These are phyloP conservation scores for Trinectes maculatus DNA, from an alignment of 2,113 vertebrate genomes.

Conservation along the genomic window DNA sequence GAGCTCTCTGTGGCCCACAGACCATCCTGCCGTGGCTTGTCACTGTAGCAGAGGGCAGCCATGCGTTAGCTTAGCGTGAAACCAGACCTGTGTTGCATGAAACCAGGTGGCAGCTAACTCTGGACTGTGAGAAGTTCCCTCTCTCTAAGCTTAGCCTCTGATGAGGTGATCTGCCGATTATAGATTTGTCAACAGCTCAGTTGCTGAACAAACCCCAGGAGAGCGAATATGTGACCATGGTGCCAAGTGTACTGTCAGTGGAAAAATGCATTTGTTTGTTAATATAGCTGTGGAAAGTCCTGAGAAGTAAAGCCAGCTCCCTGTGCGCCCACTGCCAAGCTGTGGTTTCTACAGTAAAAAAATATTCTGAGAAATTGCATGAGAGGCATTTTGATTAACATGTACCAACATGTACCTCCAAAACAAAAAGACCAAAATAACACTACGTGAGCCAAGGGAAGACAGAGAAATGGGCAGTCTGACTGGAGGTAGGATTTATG, in stretches of 20 bases:
- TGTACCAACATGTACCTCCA: slow-evolving; percentile 67
- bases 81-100: slow-evolving; percentile 60
- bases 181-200: slow-evolving; percentile 72
- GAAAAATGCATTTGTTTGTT: slow-evolving; percentile 75
- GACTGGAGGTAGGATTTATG: slow-evolving; percentile 14
- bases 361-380: slow-evolving; percentile 62
- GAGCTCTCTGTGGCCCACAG: slow-evolving; percentile 32
- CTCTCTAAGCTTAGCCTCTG: slow-evolving; percentile 45
- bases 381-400: slow-evolving; percentile 72
- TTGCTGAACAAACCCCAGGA: slow-evolving; percentile 66
- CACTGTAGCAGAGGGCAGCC: slow-evolving; percentile 28
- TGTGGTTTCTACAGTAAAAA: slow-evolving; percentile 63
- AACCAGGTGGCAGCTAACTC: slow-evolving; percentile 75
- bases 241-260: slow-evolving; percentile 61
- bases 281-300: slow-evolving; percentile 72
- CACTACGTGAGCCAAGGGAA: slow-evolving; percentile 30
- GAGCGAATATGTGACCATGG: slow-evolving; percentile 35
- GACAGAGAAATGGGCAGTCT: background rate
- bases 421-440: slow-evolving; percentile 72
- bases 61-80: slow-evolving; percentile 61
- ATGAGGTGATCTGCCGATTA: slow-evolving; percentile 74
- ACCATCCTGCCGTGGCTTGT: slow-evolving; percentile 24
- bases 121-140: slow-evolving; percentile 68
- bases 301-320: slow-evolving; percentile 62
- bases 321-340: slow-evolving; percentile 56